Evolutionary conservation across 2,113 vertebrate species (phyloP).

Genomic region (Peucedramus taeniatus): DNA sequence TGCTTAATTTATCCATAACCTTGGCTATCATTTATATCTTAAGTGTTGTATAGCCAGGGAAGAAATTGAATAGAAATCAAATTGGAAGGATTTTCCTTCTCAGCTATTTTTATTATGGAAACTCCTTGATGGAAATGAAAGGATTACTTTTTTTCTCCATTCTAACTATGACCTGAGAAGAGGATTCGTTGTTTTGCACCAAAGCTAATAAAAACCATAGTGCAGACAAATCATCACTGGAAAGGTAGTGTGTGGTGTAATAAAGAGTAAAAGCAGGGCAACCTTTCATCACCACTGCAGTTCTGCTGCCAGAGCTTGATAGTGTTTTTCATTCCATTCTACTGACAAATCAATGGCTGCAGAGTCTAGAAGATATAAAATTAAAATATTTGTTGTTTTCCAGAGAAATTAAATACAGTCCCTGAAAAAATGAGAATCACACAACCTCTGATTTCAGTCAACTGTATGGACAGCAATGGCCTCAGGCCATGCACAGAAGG

Average conservation of each 20-base stretch:
- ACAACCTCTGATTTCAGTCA: neutral
- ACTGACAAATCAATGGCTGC: slow-evolving; percentile 1
- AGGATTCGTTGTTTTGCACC: neutral
- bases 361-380: neutral
- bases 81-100: neutral
- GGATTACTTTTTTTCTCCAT: neutral
- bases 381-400: neutral
- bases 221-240: neutral
- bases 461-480: neutral
- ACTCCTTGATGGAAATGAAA: neutral
- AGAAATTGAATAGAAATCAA: neutral
- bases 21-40: neutral
- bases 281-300: neutral
- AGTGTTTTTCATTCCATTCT: slow-evolving; percentile 22
- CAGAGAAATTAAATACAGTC: neutral
- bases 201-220: neutral
- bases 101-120: neutral
- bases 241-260: neutral
- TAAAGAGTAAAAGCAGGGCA: slow-evolving; percentile 7
- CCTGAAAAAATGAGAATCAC: neutral
- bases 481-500: neutral
- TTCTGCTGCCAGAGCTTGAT: neutral
- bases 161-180: neutral
- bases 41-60: neutral
- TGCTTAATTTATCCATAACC: neutral